A percentile compares a stretch with the other conserved stretches of the same genome.
Conservation (phyloP, 2,113 vertebrate genomes). For the Odobenus rosmarus region DNA sequence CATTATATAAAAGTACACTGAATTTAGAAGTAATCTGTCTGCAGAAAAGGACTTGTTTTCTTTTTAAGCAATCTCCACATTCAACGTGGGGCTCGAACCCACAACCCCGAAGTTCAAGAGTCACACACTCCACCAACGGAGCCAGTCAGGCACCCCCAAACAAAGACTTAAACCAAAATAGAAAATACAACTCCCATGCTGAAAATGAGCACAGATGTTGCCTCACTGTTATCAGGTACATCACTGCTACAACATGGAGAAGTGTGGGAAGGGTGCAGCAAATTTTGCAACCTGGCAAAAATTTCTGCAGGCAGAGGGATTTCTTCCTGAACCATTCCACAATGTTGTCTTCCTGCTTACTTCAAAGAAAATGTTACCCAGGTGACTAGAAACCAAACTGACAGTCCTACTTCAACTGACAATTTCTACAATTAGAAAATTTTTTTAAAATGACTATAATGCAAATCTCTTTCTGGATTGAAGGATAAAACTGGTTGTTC, state of each 20-base stretch:
- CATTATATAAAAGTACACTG: conserved; percentile 7
- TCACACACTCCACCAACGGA: background rate
- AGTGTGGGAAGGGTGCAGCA: background rate
- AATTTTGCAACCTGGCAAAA: conserved; percentile 56
- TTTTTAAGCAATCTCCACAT: background rate
- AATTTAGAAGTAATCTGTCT: conserved; percentile 16
- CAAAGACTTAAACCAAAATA: conserved; percentile 27
- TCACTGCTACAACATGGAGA: conserved; percentile 5
- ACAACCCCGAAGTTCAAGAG: background rate
- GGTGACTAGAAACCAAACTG: conserved; percentile 39
- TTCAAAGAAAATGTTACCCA: conserved; percentile 47
- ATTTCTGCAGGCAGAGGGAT: conserved; percentile 35
- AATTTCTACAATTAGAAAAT: conserved; percentile 45
- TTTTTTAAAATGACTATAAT: background rate
- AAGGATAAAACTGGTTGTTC: conserved; percentile 36
- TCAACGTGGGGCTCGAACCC: background rate
- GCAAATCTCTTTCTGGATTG: conserved; percentile 11
- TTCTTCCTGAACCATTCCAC: conserved; percentile 26
- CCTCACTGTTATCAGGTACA: background rate
- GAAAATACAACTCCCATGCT: background rate
- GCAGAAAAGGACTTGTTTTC: background rate
- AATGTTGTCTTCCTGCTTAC: conserved; percentile 30
- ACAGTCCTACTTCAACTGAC: conserved; percentile 22
- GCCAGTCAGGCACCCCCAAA: background rate
- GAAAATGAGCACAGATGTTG: background rate